These are phyloP conservation scores for Zapus hudsonius DNA, from an alignment of 2,113 vertebrate genomes.

Conservation along the genomic window DNA sequence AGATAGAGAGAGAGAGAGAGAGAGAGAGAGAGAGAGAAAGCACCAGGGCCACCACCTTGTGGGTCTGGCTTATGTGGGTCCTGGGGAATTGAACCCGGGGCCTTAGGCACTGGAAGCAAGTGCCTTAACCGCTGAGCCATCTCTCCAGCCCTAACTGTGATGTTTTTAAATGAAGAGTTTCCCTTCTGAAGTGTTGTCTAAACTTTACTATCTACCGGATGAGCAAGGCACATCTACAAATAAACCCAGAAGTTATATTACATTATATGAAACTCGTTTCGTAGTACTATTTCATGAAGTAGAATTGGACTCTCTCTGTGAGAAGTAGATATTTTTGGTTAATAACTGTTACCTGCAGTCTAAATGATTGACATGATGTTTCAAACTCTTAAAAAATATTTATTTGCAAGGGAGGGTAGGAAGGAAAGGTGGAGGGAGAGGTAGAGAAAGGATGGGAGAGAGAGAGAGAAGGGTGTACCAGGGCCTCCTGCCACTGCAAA, in stretches of 20 bases:
- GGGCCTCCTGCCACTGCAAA: no score
- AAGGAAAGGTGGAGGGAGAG: no score
- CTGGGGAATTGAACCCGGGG: no score
- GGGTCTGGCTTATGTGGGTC: no score
- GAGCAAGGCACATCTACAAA: conserved; percentile 18
- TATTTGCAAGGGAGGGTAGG: no score
- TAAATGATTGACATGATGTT: conserved; percentile 38
- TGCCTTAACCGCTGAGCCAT: no score
- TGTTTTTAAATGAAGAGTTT: conserved; percentile 11
- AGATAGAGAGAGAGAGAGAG: no score
- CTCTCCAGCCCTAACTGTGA: conserved; percentile 25
- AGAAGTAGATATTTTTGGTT: conserved; percentile 61
- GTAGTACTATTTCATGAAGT: conserved; percentile 48
- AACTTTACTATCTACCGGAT: conserved; percentile 39
- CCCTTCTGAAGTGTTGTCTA: conserved; percentile 16
- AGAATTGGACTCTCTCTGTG: conserved; percentile 34
- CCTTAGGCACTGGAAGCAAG: no score
- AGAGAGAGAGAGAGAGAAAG: no score
- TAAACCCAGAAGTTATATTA: conserved; percentile 48
- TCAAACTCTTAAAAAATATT: not conserved
- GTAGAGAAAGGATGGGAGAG: no score
- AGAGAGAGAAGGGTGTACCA: no score
- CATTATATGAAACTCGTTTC: conserved; percentile 48
- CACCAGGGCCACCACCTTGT: no score
- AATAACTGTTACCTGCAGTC: conserved; percentile 26